phyloP scores from a whole-genome alignment of 2,888 invertebrate species.

The Adineta ricciae region DNA sequence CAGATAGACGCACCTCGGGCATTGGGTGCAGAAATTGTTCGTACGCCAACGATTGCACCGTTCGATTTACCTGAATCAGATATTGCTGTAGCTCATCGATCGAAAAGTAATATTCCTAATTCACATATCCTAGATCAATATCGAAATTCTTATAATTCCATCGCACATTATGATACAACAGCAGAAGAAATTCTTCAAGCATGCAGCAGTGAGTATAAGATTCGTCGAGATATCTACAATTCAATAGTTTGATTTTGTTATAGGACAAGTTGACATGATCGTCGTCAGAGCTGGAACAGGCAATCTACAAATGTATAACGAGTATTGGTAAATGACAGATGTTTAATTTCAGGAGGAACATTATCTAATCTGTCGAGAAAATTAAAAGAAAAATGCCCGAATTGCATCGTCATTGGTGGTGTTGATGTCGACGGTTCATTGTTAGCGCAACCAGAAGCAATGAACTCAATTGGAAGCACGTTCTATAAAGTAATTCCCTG shows the following conservation, averaged over 20 bases:
- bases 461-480: constrained; percentile 63
- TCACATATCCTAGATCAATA: constrained; percentile 90
- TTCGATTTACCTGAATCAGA: constrained; percentile 79
- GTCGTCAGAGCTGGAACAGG: constrained; percentile 65
- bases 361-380: constrained; percentile 79
- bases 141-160: constrained; percentile 81
- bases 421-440: constrained; percentile 87
- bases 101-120: constrained; percentile 44
- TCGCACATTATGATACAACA: constrained; percentile 93
- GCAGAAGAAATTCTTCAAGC: constrained; percentile 82
- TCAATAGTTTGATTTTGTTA: not conserved
- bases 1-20: constrained; percentile 68
- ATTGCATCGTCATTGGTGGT: constrained; percentile 68
- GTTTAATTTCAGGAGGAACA: constrained; percentile 93
- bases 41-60: constrained; percentile 83
- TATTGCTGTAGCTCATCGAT: constrained; percentile 74
- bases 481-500: constrained; percentile 67
- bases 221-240: not conserved
- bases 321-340: constrained; percentile 41
- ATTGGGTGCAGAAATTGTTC: constrained; percentile 83
- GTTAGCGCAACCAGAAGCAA: constrained; percentile 66
- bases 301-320: not conserved
- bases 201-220: constrained; percentile 58
- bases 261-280: constrained; percentile 66
- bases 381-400: constrained; percentile 72